These are phyloP conservation scores for Dinoponera quadriceps DNA, from an alignment of 1,140 invertebrate genomes.

Conservation along the genomic window DNA sequence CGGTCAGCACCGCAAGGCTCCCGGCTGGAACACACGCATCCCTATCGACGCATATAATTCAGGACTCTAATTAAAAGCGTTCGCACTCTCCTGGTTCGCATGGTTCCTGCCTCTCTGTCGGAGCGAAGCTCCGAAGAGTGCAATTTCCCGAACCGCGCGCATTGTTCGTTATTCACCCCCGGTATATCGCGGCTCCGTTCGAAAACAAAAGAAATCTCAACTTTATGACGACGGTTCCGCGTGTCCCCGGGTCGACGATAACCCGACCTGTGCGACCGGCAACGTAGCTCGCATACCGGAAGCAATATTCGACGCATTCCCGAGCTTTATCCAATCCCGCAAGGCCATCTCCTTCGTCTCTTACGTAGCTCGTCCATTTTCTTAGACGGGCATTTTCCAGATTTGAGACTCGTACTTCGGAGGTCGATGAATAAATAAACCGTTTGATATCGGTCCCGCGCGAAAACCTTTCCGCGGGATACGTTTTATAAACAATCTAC, in stretches of 20 bases:
- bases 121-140: not conserved
- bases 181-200: slow-evolving; percentile 27
- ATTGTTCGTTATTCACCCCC: slow-evolving; percentile 19
- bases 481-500: not conserved
- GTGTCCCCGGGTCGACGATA: slow-evolving; percentile 9
- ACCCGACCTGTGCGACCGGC: slow-evolving; percentile 23
- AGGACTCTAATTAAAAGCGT: slow-evolving; percentile 53
- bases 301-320: slow-evolving; percentile 52
- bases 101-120: not conserved
- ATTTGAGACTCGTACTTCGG: slow-evolving; percentile 6
- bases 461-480: not conserved
- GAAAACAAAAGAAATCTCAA: slow-evolving; percentile 41
- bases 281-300: slow-evolving; percentile 31
- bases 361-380: slow-evolving; percentile 1
- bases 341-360: not conserved
- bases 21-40: slow-evolving; percentile 30
- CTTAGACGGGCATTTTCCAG: not conserved
- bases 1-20: not conserved
- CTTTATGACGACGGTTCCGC: slow-evolving; percentile 34
- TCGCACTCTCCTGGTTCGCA: too few species aligned
- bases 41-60: slow-evolving; percentile 41
- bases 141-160: slow-evolving; percentile 30
- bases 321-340: slow-evolving; percentile 42
- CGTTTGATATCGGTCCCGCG: not conserved
- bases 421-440: slow-evolving; percentile 37